A percentile compares a stretch with the other conserved stretches of the same genome.
These are phyloP conservation scores for Itoplectis maculator DNA, from an alignment of 2,888 invertebrate genomes.

Conservation along the genomic window DNA sequence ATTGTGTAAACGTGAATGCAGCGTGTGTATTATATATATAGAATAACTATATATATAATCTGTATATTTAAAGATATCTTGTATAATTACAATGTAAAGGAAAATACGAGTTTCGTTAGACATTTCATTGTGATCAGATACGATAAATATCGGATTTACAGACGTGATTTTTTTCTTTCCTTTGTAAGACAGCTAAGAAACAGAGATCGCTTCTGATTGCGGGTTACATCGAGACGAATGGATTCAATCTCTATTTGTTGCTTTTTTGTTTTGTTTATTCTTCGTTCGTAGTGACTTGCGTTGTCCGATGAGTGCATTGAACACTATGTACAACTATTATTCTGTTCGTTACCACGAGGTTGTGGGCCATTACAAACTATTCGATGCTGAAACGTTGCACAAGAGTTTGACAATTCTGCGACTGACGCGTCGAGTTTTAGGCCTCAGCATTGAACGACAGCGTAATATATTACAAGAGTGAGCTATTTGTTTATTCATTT, in stretches of 20 bases:
- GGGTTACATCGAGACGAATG: conserved; percentile 45
- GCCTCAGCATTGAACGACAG: conserved; percentile 61
- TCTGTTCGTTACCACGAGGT: conserved; percentile 43
- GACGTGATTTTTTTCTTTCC: conserved; percentile 33
- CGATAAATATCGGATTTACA: conserved; percentile 64
- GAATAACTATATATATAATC: conserved; percentile 64
- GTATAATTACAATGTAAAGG: conserved; percentile 70
- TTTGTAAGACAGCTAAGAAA: conserved; percentile 55
- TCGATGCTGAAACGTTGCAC: conserved; percentile 67
- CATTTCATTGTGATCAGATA: conserved; percentile 53
- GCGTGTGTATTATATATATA: conserved; percentile 65
- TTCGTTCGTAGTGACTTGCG: conserved; percentile 54
- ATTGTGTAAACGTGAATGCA: conserved; percentile 65
- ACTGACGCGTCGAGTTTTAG: conserved; percentile 48
- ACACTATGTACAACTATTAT: conserved; percentile 61
- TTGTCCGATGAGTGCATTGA: conserved; percentile 64
- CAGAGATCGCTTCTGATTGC: conserved; percentile 46
- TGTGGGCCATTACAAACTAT: conserved; percentile 58
- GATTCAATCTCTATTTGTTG: conserved; percentile 14
- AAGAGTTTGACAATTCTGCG: conserved; percentile 43
- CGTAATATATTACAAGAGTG: conserved; percentile 46
- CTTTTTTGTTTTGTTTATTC: conserved; percentile 26
- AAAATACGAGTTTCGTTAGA: conserved; percentile 64
- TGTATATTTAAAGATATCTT: conserved; percentile 62
- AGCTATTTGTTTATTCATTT: conserved; percentile 22